Conservation (phyloP, 2,888 invertebrate species). For the Cataglyphis albicans region DNA sequence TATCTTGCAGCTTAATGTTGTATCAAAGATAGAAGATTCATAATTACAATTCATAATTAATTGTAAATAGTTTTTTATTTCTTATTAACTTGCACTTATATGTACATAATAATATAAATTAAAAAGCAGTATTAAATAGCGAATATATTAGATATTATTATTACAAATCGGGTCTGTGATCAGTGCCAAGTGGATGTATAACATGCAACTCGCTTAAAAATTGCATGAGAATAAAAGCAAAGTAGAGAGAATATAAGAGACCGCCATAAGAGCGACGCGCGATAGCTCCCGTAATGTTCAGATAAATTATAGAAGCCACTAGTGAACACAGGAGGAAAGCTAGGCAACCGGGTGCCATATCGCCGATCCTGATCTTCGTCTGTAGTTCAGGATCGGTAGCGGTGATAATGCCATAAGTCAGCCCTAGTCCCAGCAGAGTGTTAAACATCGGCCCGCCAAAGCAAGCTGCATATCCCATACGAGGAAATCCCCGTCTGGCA, state of each 20-base stretch:
- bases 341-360: constrained; percentile 85
- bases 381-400: constrained; percentile 63
- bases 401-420: constrained; percentile 83
- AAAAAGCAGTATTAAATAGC: neutral
- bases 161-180: constrained; percentile 76
- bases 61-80: neutral
- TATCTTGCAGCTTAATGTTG: neutral
- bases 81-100: constrained; percentile 17
- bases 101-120: constrained; percentile 21
- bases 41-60: constrained; percentile 13
- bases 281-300: constrained; percentile 86
- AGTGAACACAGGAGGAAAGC: constrained; percentile 86
- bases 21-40: neutral
- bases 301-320: constrained; percentile 84
- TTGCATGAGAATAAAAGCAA: constrained; percentile 86
- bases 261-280: constrained; percentile 86
- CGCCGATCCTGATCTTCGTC: constrained; percentile 83
- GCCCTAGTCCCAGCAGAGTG: constrained; percentile 85
- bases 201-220: constrained; percentile 86
- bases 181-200: constrained; percentile 84
- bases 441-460: constrained; percentile 90
- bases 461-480: constrained; percentile 90
- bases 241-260: constrained; percentile 86
- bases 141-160: neutral
- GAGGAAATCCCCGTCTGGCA: constrained; percentile 88